Evolutionary conservation across 1,140 invertebrate genomes (phyloP).

Genomic region (Apis dorsata): DNA sequence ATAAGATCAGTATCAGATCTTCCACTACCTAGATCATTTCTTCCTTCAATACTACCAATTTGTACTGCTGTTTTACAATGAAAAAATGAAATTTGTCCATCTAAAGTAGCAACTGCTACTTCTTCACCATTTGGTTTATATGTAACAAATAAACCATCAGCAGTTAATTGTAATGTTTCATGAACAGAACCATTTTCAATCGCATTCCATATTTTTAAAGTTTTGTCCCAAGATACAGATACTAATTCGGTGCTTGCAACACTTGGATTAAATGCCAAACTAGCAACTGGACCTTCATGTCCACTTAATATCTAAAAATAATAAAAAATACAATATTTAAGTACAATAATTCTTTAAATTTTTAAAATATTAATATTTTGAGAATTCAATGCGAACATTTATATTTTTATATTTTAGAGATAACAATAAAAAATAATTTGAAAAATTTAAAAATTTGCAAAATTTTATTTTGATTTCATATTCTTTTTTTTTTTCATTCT

Average conservation of each 20-base stretch:
- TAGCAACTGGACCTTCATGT: slow-evolving; percentile 94
- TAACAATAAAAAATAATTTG: too few relatives aligned
- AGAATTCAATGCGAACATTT: background rate
- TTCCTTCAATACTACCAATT: slow-evolving; percentile 90
- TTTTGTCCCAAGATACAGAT: slow-evolving; percentile 97
- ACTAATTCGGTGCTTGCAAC: slow-evolving; percentile 87
- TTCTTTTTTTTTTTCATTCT: background rate
- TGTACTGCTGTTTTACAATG: slow-evolving; percentile 87
- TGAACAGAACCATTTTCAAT: slow-evolving; percentile 90
- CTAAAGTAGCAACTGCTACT: slow-evolving; percentile 94
- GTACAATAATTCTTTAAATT: background rate
- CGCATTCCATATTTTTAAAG: slow-evolving; percentile 94
- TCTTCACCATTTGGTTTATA: slow-evolving; percentile 95
- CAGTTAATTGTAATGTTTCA: slow-evolving; percentile 89
- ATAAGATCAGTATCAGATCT: slow-evolving; percentile 91
- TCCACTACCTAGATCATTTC: slow-evolving; percentile 92
- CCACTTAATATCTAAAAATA: slow-evolving; percentile 88
- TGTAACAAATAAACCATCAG: slow-evolving; percentile 91
- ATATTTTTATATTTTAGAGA: background rate
- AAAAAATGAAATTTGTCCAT: slow-evolving; percentile 94
- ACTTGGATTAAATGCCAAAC: slow-evolving; percentile 89
- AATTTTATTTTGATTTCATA: too few relatives aligned
- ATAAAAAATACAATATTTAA: slow-evolving; percentile 18
- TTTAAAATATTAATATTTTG: background rate
- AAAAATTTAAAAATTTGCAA: too few relatives aligned